These are phyloP conservation scores for Caenorhabditis imperialis DNA, from an alignment of 2,888 invertebrate species.

Conservation along the genomic window DNA sequence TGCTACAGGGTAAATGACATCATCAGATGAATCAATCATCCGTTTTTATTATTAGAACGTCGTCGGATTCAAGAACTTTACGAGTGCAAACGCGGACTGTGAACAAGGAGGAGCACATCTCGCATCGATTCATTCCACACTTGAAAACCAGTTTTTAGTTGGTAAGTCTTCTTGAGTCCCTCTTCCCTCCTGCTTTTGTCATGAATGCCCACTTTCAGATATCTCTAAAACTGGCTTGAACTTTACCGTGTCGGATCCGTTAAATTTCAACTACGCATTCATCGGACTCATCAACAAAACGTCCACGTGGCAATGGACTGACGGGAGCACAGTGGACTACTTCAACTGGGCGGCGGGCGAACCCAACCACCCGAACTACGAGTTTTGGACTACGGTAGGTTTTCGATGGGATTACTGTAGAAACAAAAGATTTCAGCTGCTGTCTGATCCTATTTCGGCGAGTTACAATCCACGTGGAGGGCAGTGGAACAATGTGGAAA, in stretches of 20 bases:
- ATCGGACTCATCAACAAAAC: too few relatives aligned
- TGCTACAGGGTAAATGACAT: constrained; percentile 27
- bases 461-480: too few relatives aligned
- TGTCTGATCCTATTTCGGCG: too few relatives aligned
- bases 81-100: constrained; percentile 4
- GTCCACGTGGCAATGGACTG: constrained; percentile 60
- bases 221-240: constrained; percentile 14
- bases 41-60: too few relatives aligned
- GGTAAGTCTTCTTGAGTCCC: too few relatives aligned
- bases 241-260: too few relatives aligned
- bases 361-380: constrained; percentile 52
- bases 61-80: background rate
- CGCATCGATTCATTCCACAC: constrained; percentile 15
- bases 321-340: constrained; percentile 46
- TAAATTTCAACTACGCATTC: too few relatives aligned
- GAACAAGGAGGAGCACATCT: constrained; percentile 14
- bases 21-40: constrained; percentile 17
- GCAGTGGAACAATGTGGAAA: too few relatives aligned
- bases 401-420: too few relatives aligned
- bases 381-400: too few relatives aligned
- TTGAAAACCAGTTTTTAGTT: constrained; percentile 28
- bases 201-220: constrained; percentile 1
- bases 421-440: too few relatives aligned
- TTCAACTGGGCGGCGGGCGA: constrained; percentile 56
- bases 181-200: background rate